A percentile compares a stretch with the other conserved stretches of the same genome.
Conservation (phyloP, 35 echinoderm and acorn worm species). For the Hemicentrotus pulcherrimus region DNA sequence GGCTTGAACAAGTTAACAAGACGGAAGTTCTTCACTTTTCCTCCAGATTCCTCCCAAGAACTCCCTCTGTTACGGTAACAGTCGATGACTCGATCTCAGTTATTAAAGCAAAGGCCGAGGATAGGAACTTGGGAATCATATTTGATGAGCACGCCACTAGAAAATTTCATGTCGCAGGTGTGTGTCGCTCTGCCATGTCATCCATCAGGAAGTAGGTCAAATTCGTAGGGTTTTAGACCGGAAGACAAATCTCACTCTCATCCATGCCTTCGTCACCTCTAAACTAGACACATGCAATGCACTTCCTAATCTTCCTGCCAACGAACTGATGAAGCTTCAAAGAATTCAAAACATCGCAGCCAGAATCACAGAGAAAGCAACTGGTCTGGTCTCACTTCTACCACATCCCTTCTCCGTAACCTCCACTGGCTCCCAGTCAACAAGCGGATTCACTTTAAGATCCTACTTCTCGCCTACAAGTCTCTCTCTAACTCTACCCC, state of each 20-base stretch:
- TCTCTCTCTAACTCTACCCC: too few relatives aligned
- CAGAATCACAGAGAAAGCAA: not conserved
- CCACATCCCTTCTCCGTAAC: too few relatives aligned
- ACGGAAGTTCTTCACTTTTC: slow-evolving; percentile 28
- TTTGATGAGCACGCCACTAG: not conserved
- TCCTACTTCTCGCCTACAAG: too few relatives aligned
- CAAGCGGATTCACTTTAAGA: too few relatives aligned
- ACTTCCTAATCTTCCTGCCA: not conserved
- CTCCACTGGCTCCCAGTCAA: too few relatives aligned
- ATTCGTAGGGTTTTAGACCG: too few relatives aligned
- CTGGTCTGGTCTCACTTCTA: too few relatives aligned
- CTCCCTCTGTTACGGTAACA: not conserved
- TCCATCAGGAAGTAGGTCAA: not conserved
- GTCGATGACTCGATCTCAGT: not conserved
- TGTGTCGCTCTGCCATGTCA: slow-evolving; percentile 34
- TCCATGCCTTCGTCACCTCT: too few relatives aligned
- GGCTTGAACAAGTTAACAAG: not conserved
- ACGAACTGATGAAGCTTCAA: not conserved
- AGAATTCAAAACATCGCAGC: slow-evolving; percentile 25
- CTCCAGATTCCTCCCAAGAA: not conserved
- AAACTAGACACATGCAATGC: too few relatives aligned
- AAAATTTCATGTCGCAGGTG: not conserved
- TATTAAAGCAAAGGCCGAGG: not conserved
- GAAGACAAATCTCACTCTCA: not conserved
- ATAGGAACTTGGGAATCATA: too few relatives aligned